Conservation (phyloP, 2,888 invertebrate genomes). For the Agrochola circellaris region DNA sequence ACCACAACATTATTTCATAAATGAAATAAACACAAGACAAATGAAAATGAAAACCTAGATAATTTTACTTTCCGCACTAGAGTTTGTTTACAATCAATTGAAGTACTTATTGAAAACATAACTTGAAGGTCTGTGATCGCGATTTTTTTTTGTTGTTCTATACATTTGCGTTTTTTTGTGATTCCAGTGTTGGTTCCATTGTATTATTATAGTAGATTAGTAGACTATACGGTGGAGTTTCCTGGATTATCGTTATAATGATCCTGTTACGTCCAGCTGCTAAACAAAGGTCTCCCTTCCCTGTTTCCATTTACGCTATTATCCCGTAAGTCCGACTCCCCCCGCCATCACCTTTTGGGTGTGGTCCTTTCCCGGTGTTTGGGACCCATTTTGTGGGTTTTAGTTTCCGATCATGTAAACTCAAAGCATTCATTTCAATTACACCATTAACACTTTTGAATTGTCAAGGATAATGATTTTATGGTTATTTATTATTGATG, state of each 20-base stretch:
- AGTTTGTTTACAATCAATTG: background rate
- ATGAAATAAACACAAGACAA: slow-evolving; percentile 32
- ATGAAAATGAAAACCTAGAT: slow-evolving; percentile 14
- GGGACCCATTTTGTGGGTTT: background rate
- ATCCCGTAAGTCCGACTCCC: background rate
- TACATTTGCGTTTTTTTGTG: background rate
- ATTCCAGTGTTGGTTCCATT: background rate
- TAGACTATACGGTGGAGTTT: background rate
- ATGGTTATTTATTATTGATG: no score
- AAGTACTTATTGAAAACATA: no score
- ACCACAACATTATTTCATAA: slow-evolving; percentile 48
- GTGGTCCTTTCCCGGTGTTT: background rate
- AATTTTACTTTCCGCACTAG: background rate
- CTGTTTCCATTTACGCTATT: background rate
- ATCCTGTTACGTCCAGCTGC: background rate
- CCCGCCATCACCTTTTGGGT: no score
- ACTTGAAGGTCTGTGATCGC: no score
- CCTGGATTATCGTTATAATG: background rate
- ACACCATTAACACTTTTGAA: no score
- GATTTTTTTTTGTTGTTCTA: background rate
- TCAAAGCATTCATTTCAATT: no score
- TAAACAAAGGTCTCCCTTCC: background rate
- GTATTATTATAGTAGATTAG: no score
- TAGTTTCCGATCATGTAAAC: background rate
- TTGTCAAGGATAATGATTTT: no score